phyloP scores from a whole-genome alignment of 2,888 invertebrate genomes.

The Mycalesis mineus region DNA sequence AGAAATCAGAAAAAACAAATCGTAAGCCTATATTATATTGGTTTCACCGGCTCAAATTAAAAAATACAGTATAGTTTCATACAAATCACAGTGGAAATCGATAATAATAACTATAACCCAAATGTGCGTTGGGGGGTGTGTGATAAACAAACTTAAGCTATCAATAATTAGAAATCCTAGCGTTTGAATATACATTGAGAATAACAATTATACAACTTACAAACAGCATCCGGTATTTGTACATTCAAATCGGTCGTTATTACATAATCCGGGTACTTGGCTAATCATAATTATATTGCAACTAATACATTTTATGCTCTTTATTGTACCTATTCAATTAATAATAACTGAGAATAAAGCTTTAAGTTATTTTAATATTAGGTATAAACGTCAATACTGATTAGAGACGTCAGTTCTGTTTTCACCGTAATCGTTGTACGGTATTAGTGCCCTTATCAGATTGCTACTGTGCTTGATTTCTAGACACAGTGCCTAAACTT shows the following conservation, averaged over 20 bases:
- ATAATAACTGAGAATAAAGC: background rate
- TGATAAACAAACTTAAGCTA: constrained; percentile 13
- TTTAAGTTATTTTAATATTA: background rate
- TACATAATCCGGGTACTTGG: constrained; percentile 30
- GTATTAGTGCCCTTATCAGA: background rate
- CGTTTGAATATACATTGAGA: constrained; percentile 19
- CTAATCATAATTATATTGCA: background rate
- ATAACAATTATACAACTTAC: constrained; percentile 32
- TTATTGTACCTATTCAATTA: background rate
- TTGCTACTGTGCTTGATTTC: background rate
- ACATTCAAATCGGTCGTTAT: constrained; percentile 43
- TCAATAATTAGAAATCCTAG: constrained; percentile 11
- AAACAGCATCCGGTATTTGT: constrained; percentile 44
- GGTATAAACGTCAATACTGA: constrained; percentile 5
- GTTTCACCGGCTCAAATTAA: constrained; percentile 43
- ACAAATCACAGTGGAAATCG: constrained; percentile 25
- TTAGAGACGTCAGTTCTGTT: constrained; percentile 4
- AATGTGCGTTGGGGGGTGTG: constrained; percentile 23
- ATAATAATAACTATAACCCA: constrained; percentile 15
- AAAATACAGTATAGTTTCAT: constrained; percentile 20
- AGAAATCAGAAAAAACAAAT: constrained; percentile 41
- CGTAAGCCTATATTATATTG: constrained; percentile 37
- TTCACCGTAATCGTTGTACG: constrained; percentile 1
- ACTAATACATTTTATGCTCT: background rate
- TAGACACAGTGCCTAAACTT: too few species aligned